These are phyloP conservation scores for Campylomormyrus tamandua DNA, from an alignment of 2,113 vertebrate genomes.

Conservation along the genomic window DNA sequence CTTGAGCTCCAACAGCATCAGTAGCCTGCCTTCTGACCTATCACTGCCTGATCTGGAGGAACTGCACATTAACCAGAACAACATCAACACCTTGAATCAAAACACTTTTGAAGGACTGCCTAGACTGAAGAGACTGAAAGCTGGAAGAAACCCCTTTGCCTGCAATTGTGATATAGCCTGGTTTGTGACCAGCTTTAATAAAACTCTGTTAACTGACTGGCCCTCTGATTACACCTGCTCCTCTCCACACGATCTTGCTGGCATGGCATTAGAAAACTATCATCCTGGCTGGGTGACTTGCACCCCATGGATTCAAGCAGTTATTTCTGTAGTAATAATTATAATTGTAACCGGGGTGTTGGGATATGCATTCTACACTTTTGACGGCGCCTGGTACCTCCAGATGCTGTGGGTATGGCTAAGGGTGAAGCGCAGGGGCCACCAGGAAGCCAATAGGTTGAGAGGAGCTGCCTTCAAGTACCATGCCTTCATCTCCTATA, in stretches of 20 bases:
- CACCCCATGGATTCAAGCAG: conserved; percentile 36
- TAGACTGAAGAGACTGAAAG: conserved; percentile 37
- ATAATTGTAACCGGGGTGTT: conserved; percentile 9
- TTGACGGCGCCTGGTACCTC: conserved; percentile 51
- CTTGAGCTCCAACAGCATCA: conserved; percentile 49
- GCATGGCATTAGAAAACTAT: conserved; percentile 7
- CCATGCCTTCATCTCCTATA: conserved; percentile 59
- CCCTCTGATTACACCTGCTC: conserved; percentile 45
- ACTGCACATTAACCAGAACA: conserved; percentile 46
- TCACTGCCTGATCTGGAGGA: conserved; percentile 26
- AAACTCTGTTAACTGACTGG: conserved; percentile 49
- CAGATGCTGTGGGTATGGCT: conserved; percentile 59
- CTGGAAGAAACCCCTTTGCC: conserved; percentile 47
- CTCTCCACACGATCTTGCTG: conserved; percentile 25
- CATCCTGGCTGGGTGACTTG: conserved; percentile 18
- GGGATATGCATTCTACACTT: conserved; percentile 37
- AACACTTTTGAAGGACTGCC: conserved; percentile 33
- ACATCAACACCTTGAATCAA: conserved; percentile 38
- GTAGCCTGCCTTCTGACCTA: conserved; percentile 36
- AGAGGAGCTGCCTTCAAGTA: conserved; percentile 36
- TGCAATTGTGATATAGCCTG: conserved; percentile 52
- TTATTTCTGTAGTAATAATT: conserved; percentile 30
- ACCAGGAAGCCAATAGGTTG: conserved; percentile 33
- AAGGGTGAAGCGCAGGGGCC: conserved; percentile 43
- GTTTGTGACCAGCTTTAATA: conserved; percentile 46